A percentile compares a stretch with the other conserved stretches of the same genome.
Evolutionary conservation across 1,140 invertebrate genomes (phyloP).

Genomic region (Pseudomyrmex flavicornis): DNA sequence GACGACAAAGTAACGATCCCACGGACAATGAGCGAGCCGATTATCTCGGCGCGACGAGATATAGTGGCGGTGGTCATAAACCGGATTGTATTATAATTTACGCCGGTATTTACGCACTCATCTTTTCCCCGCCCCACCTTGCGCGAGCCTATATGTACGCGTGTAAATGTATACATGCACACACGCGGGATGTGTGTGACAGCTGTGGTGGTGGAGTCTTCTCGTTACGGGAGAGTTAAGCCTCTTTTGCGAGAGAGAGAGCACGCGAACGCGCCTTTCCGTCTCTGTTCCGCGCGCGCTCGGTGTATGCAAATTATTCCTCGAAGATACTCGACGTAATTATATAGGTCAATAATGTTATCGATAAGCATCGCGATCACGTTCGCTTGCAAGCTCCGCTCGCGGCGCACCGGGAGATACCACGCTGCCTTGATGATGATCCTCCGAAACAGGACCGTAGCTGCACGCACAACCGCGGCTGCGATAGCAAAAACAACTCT

Average conservation of each 20-base stretch:
- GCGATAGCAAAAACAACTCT: background rate
- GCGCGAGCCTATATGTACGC: background rate
- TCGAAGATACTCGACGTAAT: conserved; percentile 54
- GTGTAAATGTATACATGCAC: background rate
- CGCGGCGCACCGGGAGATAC: background rate
- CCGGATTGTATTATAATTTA: conserved; percentile 56
- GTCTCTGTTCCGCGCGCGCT: background rate
- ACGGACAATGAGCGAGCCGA: conserved; percentile 51
- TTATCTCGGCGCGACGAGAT: conserved; percentile 40
- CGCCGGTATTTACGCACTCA: conserved; percentile 29
- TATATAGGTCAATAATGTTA: conserved; percentile 61
- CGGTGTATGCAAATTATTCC: conserved; percentile 44
- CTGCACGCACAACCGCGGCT: background rate
- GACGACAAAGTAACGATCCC: conserved; percentile 55
- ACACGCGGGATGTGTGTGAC: too few species aligned
- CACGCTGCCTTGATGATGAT: background rate
- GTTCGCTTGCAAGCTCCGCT: conserved; percentile 12
- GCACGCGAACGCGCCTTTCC: background rate
- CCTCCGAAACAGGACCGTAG: conserved; percentile 26
- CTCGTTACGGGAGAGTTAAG: conserved; percentile 38
- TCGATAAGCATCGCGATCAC: conserved; percentile 53
- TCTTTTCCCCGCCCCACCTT: too few species aligned
- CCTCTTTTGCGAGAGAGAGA: background rate
- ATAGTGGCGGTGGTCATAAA: conserved; percentile 19
- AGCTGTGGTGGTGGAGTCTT: background rate